Evolutionary conservation across 1,140 invertebrate genomes (phyloP).

Genomic region (Philotrypesis tridentata): DNA sequence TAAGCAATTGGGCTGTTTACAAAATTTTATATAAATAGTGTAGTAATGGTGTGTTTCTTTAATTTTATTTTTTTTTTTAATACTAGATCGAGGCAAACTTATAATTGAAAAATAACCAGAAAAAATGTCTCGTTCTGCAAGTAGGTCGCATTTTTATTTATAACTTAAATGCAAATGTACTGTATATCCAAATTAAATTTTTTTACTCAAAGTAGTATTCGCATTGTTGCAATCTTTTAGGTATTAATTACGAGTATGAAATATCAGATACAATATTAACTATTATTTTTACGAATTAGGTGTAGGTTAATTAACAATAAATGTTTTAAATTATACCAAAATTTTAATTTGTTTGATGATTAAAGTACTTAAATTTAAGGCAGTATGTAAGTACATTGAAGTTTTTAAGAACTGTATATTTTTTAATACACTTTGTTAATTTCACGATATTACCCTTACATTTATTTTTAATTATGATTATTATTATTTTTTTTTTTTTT

Average conservation of each 20-base stretch:
- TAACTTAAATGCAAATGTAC: no score
- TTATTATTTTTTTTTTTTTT: no score
- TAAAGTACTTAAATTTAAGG: not conserved
- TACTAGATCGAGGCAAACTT: no score
- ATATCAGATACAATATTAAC: not conserved
- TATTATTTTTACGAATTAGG: not conserved
- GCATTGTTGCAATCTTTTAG: not conserved
- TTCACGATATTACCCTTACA: not conserved
- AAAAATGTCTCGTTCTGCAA: not conserved
- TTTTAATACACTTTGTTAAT: not conserved
- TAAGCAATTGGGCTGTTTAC: not conserved
- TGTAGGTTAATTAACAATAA: not conserved
- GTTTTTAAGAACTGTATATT: not conserved
- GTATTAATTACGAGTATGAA: not conserved
- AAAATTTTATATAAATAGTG: no score
- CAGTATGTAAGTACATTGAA: slow-evolving; percentile 5
- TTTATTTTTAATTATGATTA: not conserved
- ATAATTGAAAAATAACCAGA: no score
- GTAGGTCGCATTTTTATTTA: not conserved
- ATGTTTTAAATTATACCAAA: not conserved
- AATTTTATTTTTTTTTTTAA: no score
- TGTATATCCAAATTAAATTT: no score
- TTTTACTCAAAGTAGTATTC: not conserved
- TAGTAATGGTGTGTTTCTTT: no score
- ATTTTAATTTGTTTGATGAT: not conserved